Base-by-base conservation (phyloP, 23 tunicate genomes). In the Trididemnum nubilum region DNA sequence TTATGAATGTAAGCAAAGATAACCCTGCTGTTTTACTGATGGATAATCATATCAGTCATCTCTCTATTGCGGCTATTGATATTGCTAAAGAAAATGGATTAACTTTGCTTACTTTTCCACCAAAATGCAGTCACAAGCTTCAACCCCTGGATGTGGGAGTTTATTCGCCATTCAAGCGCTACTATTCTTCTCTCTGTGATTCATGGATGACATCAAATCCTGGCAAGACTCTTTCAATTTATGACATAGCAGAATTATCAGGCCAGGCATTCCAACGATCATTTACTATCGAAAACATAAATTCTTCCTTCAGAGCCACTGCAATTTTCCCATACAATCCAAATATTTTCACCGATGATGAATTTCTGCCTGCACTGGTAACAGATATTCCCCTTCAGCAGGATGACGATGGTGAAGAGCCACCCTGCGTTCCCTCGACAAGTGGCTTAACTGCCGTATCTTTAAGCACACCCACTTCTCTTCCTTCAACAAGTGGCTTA, bases 351-450 rank as follows among this genome's bases (percentile, higher is more conserved):
- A 70, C 75, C 9, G 75, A 70, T 30, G 75, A 33, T 33, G 75
- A 70, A 70, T 70, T 70, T 70, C 75, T 70, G 75, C 75, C 75
- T 31, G n/a, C 75, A 15, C 21, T 15, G 21, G 75, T 70, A 37
- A 70, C 75, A 33, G 36, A 70, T 35, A 70, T 22, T 61, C 69
- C 69, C 5, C 22, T 61, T 61, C 69, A 61, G 27, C 29, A 25
- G 69, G 29, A 61, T 61, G 69, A n/a, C 27, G 69, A 61, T 61
- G 24, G 22, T 22, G 69, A 61, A 44, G 54, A 44, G 54, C 54
- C 54, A 9, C 15, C 15, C 29, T 61, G 29, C 22, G 27, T 61
- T 61, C 69, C 69, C 29, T n/a, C 22, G 54, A 44, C 54, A 44
- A 44, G 54, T 44, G 54, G 54, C 9, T 44, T 44, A 44, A 9